Conservation (phyloP, 2,113 vertebrate species). For the Peromyscus californicus region DNA sequence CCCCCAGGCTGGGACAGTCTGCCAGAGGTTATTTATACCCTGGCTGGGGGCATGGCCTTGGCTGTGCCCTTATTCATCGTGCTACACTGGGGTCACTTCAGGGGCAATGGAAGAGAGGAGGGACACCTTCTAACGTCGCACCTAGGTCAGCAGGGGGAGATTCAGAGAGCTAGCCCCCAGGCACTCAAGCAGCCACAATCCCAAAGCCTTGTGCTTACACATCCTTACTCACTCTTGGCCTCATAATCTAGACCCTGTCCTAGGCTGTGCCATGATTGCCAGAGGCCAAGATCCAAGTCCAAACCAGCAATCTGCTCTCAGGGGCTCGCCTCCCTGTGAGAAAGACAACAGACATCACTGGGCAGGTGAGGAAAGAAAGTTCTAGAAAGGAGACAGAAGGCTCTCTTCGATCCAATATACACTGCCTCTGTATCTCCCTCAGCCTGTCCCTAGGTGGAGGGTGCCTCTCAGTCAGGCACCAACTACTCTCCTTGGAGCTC, state of each 20-base stretch:
- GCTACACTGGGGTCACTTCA: not conserved
- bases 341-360: not conserved
- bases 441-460: not conserved
- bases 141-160: not conserved
- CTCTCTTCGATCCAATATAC: not conserved
- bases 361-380: not conserved
- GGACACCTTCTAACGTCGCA: not conserved
- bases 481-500: not conserved
- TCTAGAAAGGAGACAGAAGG: not conserved
- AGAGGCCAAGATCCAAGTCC: not conserved
- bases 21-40: slow-evolving; percentile 80
- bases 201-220: not conserved
- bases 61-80: not conserved
- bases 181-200: not conserved
- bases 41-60: slow-evolving; percentile 71
- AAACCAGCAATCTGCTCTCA: not conserved
- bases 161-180: not conserved
- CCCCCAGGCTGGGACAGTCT: slow-evolving; percentile 67
- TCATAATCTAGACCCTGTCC: not conserved
- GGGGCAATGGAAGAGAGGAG: not conserved
- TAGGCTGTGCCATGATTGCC: not conserved
- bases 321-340: not conserved
- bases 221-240: not conserved
- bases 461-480: not conserved
- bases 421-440: too few species aligned